Percentiles rank a stretch among this genome's conserved stretches.
phyloP scores from a whole-genome alignment of 2,113 vertebrate species.

The Plotosus lineatus region DNA sequence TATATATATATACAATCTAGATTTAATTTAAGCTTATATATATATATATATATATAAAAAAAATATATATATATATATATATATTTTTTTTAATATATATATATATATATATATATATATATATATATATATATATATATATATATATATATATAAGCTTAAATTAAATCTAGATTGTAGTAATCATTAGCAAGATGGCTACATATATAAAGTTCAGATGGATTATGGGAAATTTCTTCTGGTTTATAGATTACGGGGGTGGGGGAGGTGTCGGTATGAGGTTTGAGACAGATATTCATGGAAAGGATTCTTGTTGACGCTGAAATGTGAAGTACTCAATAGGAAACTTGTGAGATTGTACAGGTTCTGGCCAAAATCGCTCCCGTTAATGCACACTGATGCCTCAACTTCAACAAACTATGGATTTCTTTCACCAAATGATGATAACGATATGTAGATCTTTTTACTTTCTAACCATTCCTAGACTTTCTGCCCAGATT shows the following conservation, averaged over 20 bases:
- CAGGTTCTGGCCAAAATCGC: not conserved
- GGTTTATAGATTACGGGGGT: not conserved
- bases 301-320: not conserved
- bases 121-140: too few species aligned
- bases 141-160: too few species aligned
- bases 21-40: too few species aligned
- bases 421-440: not conserved
- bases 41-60: too few species aligned
- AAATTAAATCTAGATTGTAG: not conserved
- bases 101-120: too few species aligned
- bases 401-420: not conserved
- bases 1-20: too few species aligned
- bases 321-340: not conserved
- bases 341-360: not conserved
- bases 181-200: not conserved
- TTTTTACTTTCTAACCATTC: not conserved
- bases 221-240: not conserved
- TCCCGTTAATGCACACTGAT: not conserved
- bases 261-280: too few species aligned
- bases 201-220: not conserved
- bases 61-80: too few species aligned
- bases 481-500: not conserved
- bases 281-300: not conserved
- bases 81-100: too few species aligned
- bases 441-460: not conserved